phyloP scores from a whole-genome alignment of 2,888 invertebrate species.

The Agrotis puta region DNA sequence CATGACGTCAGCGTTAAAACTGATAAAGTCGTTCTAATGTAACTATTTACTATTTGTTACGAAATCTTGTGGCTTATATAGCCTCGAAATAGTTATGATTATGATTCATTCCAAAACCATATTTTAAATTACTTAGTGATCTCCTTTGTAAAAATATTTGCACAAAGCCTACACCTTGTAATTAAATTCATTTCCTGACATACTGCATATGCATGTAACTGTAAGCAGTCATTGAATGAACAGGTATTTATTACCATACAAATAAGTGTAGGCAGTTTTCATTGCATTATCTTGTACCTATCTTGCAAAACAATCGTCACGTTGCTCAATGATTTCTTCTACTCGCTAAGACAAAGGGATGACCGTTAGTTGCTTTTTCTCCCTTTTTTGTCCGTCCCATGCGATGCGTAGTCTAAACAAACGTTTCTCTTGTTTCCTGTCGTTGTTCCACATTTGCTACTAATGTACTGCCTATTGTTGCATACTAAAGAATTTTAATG shows the following conservation, averaged over 20 bases:
- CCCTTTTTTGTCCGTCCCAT: conserved; percentile 75
- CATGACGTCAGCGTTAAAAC: not conserved
- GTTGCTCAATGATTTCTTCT: conserved; percentile 76
- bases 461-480: conserved; percentile 75
- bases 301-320: conserved; percentile 76
- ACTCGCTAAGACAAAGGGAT: conserved; percentile 79
- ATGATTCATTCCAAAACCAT: not conserved
- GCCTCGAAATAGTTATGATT: not conserved
- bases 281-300: conserved; percentile 58
- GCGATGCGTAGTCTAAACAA: conserved; percentile 76
- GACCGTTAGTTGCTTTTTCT: conserved; percentile 78
- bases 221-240: conserved; percentile 53
- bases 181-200: conserved; percentile 50
- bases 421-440: conserved; percentile 79
- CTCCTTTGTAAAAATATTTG: conserved; percentile 10
- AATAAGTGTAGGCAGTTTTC: conserved; percentile 58
- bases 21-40: not conserved
- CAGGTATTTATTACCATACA: conserved; percentile 56
- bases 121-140: not conserved
- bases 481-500: conserved; percentile 66
- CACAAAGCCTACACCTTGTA: conserved; percentile 15
- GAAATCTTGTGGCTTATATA: not conserved
- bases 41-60: not conserved
- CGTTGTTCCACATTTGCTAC: conserved; percentile 76
- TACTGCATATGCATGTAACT: conserved; percentile 48